These are phyloP conservation scores for Napeogenes sylphis DNA, from an alignment of 2,888 invertebrate species.

Conservation along the genomic window DNA sequence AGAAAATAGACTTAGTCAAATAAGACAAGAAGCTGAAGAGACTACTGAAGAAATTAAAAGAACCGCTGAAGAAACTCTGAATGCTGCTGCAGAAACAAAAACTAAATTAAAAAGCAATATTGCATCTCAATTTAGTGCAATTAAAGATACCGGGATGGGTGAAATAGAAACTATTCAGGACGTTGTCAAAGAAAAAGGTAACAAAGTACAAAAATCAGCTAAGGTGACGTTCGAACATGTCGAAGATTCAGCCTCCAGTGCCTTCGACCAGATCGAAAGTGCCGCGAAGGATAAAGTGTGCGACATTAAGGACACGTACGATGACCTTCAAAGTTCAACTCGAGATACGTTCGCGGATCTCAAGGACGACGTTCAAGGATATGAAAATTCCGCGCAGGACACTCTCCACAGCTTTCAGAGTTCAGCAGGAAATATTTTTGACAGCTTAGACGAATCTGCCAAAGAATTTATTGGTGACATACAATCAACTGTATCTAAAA, in stretches of 20 bases:
- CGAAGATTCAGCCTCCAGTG: slow-evolving; percentile 67
- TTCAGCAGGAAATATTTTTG: slow-evolving; percentile 71
- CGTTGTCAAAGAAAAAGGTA: slow-evolving; percentile 42
- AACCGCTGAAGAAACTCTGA: slow-evolving; percentile 61
- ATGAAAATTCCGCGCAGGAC: slow-evolving; percentile 66
- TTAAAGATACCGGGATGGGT: slow-evolving; percentile 45
- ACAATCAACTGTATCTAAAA: slow-evolving; percentile 43
- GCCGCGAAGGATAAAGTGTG: slow-evolving; percentile 65
- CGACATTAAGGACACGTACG: slow-evolving; percentile 62
- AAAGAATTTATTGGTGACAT: slow-evolving; percentile 52
- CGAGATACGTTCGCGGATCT: slow-evolving; percentile 67
- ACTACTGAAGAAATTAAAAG: slow-evolving; percentile 69
- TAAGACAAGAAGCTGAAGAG: slow-evolving; percentile 65
- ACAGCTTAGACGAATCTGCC: slow-evolving; percentile 67
- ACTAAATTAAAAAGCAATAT: slow-evolving; percentile 50
- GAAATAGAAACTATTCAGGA: slow-evolving; percentile 47
- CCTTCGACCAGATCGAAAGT: slow-evolving; percentile 72
- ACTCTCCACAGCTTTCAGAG: slow-evolving; percentile 71
- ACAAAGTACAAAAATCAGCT: slow-evolving; percentile 53
- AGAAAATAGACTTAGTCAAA: slow-evolving; percentile 57
- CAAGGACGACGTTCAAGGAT: slow-evolving; percentile 60
- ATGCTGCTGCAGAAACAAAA: slow-evolving; percentile 57
- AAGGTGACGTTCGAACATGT: slow-evolving; percentile 59
- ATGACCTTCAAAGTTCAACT: slow-evolving; percentile 65
- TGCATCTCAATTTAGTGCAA: slow-evolving; percentile 42